phyloP scores from a whole-genome alignment of 2,797 vertebrate genomes.

The Falco concolor region DNA sequence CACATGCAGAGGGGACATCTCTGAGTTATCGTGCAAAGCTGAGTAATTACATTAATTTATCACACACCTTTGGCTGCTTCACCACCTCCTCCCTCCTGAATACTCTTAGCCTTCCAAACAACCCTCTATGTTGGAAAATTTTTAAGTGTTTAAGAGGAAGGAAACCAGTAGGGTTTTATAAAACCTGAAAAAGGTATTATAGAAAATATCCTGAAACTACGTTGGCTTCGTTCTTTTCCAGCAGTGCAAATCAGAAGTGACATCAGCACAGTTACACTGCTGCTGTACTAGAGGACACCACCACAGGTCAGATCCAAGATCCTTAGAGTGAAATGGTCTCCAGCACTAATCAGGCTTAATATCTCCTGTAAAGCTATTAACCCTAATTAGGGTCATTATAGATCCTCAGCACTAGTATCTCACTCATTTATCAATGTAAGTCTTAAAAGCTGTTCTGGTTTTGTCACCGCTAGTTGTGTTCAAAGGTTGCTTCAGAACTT shows the following conservation, averaged over 20 bases:
- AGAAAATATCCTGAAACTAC: neutral
- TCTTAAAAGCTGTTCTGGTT: neutral
- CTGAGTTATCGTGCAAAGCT: neutral
- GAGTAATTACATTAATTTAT: constrained; percentile 26
- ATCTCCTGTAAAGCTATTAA: neutral
- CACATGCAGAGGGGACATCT: neutral
- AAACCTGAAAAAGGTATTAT: neutral
- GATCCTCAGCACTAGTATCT: neutral
- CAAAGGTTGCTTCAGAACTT: neutral
- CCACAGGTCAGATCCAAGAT: neutral
- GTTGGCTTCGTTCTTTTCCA: neutral
- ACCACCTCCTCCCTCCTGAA: neutral
- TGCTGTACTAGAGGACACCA: neutral
- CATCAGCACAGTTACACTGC: neutral
- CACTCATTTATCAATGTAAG: neutral
- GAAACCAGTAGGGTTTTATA: constrained; percentile 4
- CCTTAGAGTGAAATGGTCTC: neutral
- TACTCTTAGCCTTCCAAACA: neutral
- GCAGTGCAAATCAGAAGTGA: neutral
- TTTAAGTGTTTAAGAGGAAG: neutral
- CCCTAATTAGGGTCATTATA: neutral
- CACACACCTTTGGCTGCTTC: neutral
- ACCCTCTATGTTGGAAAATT: neutral
- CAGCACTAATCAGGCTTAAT: neutral
- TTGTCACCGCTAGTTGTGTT: neutral